Percentiles rank a stretch among this genome's conserved stretches.
These are phyloP conservation scores for Dipodomys ordii DNA, from an alignment of 2,113 vertebrate genomes.

Conservation along the genomic window DNA sequence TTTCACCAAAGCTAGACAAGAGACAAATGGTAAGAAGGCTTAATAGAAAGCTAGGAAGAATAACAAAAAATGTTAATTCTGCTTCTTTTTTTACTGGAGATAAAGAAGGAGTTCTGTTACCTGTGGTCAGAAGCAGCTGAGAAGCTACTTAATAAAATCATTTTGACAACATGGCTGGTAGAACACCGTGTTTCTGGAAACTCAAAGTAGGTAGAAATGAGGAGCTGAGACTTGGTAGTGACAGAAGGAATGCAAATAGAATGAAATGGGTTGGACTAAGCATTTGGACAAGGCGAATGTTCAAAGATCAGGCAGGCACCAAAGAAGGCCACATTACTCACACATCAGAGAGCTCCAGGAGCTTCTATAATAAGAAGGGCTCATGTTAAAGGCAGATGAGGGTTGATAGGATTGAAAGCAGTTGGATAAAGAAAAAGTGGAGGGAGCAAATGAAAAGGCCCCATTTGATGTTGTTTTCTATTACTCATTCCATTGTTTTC, in stretches of 20 bases:
- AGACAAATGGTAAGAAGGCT: background rate
- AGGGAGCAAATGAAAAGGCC: background rate
- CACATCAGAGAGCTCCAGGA: background rate
- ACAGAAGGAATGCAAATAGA: background rate
- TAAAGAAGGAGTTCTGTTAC: background rate
- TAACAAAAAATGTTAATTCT: background rate
- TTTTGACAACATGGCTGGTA: conserved; percentile 10
- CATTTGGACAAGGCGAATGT: background rate
- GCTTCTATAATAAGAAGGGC: background rate
- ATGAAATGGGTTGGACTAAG: background rate
- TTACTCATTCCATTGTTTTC: background rate
- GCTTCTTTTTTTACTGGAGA: background rate
- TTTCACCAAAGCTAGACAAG: background rate
- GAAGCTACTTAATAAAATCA: background rate
- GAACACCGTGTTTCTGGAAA: conserved; percentile 2
- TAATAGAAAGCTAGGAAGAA: background rate
- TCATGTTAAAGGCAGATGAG: background rate
- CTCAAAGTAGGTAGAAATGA: background rate
- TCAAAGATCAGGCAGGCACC: background rate
- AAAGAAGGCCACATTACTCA: too few relatives aligned
- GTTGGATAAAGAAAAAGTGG: background rate
- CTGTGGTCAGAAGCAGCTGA: conserved; percentile 25
- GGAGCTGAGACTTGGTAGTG: background rate
- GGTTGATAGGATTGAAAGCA: background rate
- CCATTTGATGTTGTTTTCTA: background rate